Conservation (phyloP, 2,888 invertebrate species). For the Dusona sp. region DNA sequence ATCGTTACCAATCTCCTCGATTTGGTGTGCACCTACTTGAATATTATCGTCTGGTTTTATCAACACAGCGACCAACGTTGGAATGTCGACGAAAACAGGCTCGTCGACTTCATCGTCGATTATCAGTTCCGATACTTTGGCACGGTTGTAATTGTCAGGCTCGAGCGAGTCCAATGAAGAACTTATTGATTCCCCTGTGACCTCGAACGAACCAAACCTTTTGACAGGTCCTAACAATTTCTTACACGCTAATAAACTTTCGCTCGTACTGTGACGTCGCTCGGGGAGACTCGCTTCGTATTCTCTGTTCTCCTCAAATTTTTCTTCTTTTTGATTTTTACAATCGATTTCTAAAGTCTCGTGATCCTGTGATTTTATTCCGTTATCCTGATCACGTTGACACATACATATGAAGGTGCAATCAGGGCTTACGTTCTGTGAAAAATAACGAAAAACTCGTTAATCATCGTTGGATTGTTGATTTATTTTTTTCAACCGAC, state of each 20-base stretch:
- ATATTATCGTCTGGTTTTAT: conserved; percentile 78
- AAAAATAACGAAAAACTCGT: conserved; percentile 34
- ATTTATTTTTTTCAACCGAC: background rate
- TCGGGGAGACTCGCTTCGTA: conserved; percentile 38
- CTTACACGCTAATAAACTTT: conserved; percentile 63
- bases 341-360: conserved; percentile 33
- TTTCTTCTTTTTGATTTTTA: conserved; percentile 4
- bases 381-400: conserved; percentile 61
- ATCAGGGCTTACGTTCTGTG: conserved; percentile 71
- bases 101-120: conserved; percentile 73
- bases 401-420: conserved; percentile 71
- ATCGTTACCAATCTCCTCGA: conserved; percentile 78
- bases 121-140: conserved; percentile 74
- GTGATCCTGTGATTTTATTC: conserved; percentile 21
- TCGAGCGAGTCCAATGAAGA: conserved; percentile 52
- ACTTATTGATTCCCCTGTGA: conserved; percentile 45
- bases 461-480: background rate
- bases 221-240: conserved; percentile 50
- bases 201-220: conserved; percentile 75
- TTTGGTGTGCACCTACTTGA: conserved; percentile 72
- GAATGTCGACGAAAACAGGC: conserved; percentile 79
- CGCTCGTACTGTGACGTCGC: conserved; percentile 72
- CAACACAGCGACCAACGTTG: conserved; percentile 79
- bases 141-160: conserved; percentile 70
- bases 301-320: conserved; percentile 22